Percentiles rank a stretch among this genome's conserved stretches.
Conservation (phyloP, 2,888 invertebrate genomes). For the Kuschelorhynchus macadamiae region DNA sequence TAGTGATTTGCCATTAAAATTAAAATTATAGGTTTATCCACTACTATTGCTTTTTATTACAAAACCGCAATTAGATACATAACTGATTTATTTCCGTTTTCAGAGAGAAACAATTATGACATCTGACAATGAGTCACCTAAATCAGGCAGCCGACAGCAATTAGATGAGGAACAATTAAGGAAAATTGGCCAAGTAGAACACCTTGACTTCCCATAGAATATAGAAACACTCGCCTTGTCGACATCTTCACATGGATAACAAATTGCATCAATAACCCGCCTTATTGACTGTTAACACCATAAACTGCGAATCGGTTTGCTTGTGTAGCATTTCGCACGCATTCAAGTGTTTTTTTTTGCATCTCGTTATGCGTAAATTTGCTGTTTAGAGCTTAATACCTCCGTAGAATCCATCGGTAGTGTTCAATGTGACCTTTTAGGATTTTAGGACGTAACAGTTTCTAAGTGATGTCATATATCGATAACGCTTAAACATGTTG, state of each 20-base stretch:
- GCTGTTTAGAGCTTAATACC: too few relatives aligned
- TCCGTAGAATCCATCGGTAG: too few relatives aligned
- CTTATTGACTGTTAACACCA: conserved; percentile 15
- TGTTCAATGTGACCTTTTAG: too few relatives aligned
- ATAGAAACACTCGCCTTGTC: conserved; percentile 15
- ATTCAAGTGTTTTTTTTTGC: neutral
- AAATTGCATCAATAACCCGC: conserved; percentile 5
- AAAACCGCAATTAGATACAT: too few relatives aligned
- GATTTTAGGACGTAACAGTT: too few relatives aligned
- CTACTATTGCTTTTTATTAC: too few relatives aligned
- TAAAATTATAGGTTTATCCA: too few relatives aligned
- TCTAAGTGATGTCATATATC: neutral
- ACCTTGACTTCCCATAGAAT: conserved; percentile 19
- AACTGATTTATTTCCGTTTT: too few relatives aligned
- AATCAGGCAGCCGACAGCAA: conserved; percentile 11
- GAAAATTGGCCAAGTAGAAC: conserved; percentile 17
- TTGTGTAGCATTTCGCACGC: conserved; percentile 10
- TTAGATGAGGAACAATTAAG: conserved; percentile 23
- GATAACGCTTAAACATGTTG: conserved; percentile 57
- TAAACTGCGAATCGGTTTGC: conserved; percentile 14
- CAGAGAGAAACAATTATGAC: conserved; percentile 10
- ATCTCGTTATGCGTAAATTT: neutral
- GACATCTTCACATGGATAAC: conserved; percentile 19
- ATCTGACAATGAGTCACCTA: conserved; percentile 18
- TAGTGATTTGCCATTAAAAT: too few relatives aligned